phyloP scores from a whole-genome alignment of 2,797 vertebrate species.

The Ctenochaetus hawaiiensis region DNA sequence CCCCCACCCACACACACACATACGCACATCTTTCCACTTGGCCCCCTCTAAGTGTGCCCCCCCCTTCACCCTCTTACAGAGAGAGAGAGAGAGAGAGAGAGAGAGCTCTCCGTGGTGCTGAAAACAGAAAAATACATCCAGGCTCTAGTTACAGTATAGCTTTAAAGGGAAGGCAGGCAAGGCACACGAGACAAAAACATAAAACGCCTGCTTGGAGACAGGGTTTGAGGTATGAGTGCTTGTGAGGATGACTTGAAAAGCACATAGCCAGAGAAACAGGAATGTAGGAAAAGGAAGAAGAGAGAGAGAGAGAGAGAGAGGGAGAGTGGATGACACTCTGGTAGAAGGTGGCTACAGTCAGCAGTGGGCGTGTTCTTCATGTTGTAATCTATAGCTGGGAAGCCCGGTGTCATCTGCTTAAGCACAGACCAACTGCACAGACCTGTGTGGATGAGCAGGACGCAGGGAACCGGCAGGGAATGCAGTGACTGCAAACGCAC shows the following conservation, averaged over 20 bases:
- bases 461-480: conserved; percentile 76
- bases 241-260: conserved; percentile 49
- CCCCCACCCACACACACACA: conserved; percentile 17
- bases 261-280: conserved; percentile 60
- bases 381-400: conserved; percentile 86
- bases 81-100: conserved; percentile 47
- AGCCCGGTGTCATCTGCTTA: conserved; percentile 93
- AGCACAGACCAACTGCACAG: conserved; percentile 86
- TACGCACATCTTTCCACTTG: conserved; percentile 52
- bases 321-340: conserved; percentile 71
- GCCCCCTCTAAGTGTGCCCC: conserved; percentile 56
- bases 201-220: conserved; percentile 63
- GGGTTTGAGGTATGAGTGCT: conserved; percentile 49
- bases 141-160: conserved; percentile 71
- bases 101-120: conserved; percentile 86
- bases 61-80: conserved; percentile 43
- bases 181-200: conserved; percentile 74
- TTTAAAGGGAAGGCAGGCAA: conserved; percentile 72
- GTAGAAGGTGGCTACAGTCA: conserved; percentile 85
- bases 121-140: conserved; percentile 76
- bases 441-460: conserved; percentile 78
- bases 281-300: conserved; percentile 60
- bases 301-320: conserved; percentile 63
- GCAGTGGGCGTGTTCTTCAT: conserved; percentile 92
- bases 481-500: conserved; percentile 47